A percentile compares a stretch with the other conserved stretches of the same genome.
Evolutionary conservation across 2,888 invertebrate genomes (phyloP).

Genomic region (Pachycephus smyrnensis): DNA sequence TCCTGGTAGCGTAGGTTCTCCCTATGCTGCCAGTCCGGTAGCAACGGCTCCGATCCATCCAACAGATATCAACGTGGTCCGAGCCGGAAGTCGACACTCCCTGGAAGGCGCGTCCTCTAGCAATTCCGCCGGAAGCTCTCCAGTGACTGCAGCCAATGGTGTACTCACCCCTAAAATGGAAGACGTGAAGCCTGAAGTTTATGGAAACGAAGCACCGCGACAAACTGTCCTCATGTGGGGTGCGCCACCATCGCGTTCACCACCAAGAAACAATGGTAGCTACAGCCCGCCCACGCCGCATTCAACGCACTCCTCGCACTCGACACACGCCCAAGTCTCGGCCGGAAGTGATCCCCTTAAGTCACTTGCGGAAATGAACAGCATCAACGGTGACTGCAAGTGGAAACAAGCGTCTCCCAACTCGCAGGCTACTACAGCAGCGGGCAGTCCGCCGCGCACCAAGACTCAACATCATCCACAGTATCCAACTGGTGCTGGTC

Average conservation of each 20-base stretch:
- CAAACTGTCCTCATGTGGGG: conserved; percentile 97
- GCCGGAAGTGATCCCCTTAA: conserved; percentile 65
- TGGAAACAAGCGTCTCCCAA: conserved; percentile 66
- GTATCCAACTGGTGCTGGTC: conserved; percentile 58
- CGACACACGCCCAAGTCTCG: conserved; percentile 42
- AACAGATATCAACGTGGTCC: conserved; percentile 44
- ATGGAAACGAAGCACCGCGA: conserved; percentile 74
- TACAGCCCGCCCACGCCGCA: conserved; percentile 63
- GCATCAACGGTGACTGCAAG: conserved; percentile 67
- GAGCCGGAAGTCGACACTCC: conserved; percentile 62
- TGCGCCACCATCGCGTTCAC: conserved; percentile 60
- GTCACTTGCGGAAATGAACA: conserved; percentile 69
- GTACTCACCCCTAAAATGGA: conserved; percentile 74
- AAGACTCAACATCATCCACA: conserved; percentile 46
- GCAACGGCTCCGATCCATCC: conserved; percentile 46
- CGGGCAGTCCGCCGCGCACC: conserved; percentile 62
- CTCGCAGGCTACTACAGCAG: conserved; percentile 44
- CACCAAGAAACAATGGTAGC: conserved; percentile 62
- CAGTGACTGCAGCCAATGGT: conserved; percentile 70
- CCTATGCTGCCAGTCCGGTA: conserved; percentile 56
- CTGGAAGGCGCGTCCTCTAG: conserved; percentile 71
- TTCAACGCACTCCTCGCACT: conserved; percentile 57
- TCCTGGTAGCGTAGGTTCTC: conserved; percentile 57
- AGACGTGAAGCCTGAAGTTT: conserved; percentile 71
- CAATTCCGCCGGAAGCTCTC: conserved; percentile 75